A percentile compares a stretch with the other conserved stretches of the same genome.
phyloP scores from a whole-genome alignment of 2,888 invertebrate species.

The Lydus trimaculatus region DNA sequence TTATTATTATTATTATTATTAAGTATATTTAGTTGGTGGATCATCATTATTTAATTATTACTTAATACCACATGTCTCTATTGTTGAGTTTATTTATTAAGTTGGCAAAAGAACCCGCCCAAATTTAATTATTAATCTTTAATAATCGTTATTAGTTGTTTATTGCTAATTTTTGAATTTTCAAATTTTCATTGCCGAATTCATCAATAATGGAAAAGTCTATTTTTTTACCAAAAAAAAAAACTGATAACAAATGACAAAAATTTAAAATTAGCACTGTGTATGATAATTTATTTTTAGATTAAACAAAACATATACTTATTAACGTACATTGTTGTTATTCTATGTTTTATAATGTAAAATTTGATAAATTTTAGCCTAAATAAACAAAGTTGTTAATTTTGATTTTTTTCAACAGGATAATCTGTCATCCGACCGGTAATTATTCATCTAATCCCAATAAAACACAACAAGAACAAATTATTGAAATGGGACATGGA shows the following conservation, averaged over 20 bases:
- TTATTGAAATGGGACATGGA: slow-evolving; percentile 40
- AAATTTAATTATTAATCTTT: neutral
- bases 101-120: neutral
- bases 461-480: slow-evolving; percentile 18
- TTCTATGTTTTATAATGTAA: neutral
- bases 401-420: slow-evolving; percentile 9
- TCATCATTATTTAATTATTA: neutral
- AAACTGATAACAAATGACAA: neutral
- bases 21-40: neutral
- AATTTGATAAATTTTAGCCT: neutral
- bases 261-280: slow-evolving; percentile 3
- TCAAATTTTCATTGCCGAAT: too few relatives aligned
- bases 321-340: neutral
- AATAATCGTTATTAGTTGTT: neutral
- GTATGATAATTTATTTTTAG: slow-evolving; percentile 9
- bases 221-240: neutral
- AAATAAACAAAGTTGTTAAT: neutral
- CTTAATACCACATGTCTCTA: neutral
- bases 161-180: too few relatives aligned
- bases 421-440: neutral
- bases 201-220: neutral
- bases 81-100: neutral
- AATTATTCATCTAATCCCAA: neutral
- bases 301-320: neutral
- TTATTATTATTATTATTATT: neutral